Conservation (phyloP, 2,888 invertebrate genomes). For the Rhynchonema sp. region DNA sequence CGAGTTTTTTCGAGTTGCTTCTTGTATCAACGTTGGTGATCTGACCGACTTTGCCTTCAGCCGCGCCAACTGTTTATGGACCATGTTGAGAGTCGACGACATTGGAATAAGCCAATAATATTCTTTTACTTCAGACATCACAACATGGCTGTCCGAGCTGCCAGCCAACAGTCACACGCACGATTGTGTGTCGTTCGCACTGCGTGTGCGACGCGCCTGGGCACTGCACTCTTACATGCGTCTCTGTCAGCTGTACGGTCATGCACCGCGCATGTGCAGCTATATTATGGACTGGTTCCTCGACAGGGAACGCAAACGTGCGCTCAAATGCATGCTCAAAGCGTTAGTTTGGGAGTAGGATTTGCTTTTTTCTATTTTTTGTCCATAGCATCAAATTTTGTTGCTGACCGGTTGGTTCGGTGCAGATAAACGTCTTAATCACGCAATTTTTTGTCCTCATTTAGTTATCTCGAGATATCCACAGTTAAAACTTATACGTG, state of each 20-base stretch:
- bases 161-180: conserved; percentile 42
- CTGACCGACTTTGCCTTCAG: too few relatives aligned
- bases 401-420: too few relatives aligned
- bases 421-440: too few relatives aligned
- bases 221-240: conserved; percentile 68
- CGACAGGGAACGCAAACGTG: conserved; percentile 73
- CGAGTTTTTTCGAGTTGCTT: too few relatives aligned
- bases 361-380: not conserved
- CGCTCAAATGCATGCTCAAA: conserved; percentile 77
- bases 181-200: conserved; percentile 37
- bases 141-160: conserved; percentile 64
- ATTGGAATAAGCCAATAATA: too few relatives aligned
- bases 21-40: too few relatives aligned
- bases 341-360: conserved; percentile 53
- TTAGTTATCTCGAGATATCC: too few relatives aligned
- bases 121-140: too few relatives aligned
- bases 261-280: conserved; percentile 80
- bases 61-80: too few relatives aligned
- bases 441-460: too few relatives aligned
- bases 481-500: not conserved
- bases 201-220: conserved; percentile 82
- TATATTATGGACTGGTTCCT: conserved; percentile 96
- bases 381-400: too few relatives aligned
- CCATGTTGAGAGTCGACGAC: too few relatives aligned
- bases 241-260: conserved; percentile 68